These are phyloP conservation scores for Drosophila cracens DNA, from an alignment of 2,888 invertebrate species.

Conservation along the genomic window DNA sequence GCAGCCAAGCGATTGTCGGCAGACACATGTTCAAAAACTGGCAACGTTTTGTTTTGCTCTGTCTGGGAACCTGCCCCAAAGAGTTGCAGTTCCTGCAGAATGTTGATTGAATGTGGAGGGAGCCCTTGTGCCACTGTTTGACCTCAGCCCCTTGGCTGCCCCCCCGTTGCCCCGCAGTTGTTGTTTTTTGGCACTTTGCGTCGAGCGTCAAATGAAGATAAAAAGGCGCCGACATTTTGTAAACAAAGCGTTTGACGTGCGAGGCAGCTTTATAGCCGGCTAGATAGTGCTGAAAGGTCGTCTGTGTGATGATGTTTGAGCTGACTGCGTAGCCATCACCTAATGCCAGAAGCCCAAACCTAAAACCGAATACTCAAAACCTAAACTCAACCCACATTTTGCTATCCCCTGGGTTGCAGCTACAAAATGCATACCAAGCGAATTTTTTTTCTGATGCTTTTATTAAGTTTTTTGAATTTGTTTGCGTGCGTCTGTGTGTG, in stretches of 20 bases:
- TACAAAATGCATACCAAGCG: slow-evolving; percentile 50
- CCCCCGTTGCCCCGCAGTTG: slow-evolving; percentile 18
- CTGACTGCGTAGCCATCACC: slow-evolving; percentile 27
- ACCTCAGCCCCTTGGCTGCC: slow-evolving; percentile 2
- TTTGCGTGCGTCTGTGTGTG: slow-evolving; percentile 9
- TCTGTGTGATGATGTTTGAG: slow-evolving; percentile 54
- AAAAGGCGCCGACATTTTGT: slow-evolving; percentile 64
- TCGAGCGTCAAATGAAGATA: slow-evolving; percentile 36
- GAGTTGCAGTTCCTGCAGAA: slow-evolving; percentile 48
- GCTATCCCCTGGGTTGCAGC: slow-evolving; percentile 49
- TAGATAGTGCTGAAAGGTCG: slow-evolving; percentile 37
- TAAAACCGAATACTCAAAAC: slow-evolving; percentile 14
- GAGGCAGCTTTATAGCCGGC: slow-evolving; percentile 3
- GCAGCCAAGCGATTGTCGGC: slow-evolving; percentile 56
- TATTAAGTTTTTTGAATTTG: slow-evolving; percentile 31
- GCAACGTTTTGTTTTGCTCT: slow-evolving; percentile 60
- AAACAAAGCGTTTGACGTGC: slow-evolving; percentile 58
- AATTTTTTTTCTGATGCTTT: slow-evolving; percentile 35
- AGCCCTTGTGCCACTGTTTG: slow-evolving; percentile 4
- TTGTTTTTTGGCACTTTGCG: slow-evolving; percentile 59
- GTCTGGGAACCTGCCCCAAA: slow-evolving; percentile 41
- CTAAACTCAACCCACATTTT: slow-evolving; percentile 21
- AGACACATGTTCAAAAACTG: slow-evolving; percentile 55
- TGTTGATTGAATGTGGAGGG: slow-evolving; percentile 64
- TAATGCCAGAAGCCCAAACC: slow-evolving; percentile 42